These are phyloP conservation scores for Cryptoleucopteryx plumbea DNA, from an alignment of 2,113 vertebrate species.

Conservation along the genomic window DNA sequence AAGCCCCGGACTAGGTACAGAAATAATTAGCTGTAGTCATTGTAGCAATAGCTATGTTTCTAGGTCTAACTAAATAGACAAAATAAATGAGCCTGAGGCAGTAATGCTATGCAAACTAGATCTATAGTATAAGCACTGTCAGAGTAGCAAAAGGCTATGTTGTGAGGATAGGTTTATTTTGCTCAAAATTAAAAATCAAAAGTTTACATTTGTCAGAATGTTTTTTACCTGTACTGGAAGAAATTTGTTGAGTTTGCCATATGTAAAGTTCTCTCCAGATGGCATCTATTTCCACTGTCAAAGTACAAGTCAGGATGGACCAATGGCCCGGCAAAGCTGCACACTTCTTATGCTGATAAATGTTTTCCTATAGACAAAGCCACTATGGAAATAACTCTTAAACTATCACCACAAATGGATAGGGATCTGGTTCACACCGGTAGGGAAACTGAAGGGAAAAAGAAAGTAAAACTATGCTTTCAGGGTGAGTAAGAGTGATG, in stretches of 20 bases:
- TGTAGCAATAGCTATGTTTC: not conserved
- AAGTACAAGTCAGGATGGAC: not conserved
- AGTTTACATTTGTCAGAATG: not conserved
- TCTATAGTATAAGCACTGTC: not conserved
- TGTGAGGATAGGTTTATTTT: not conserved
- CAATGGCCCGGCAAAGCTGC: not conserved
- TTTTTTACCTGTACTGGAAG: not conserved
- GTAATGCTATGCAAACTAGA: not conserved
- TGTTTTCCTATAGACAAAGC: not conserved
- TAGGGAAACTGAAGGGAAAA: not conserved
- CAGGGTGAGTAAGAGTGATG: not conserved
- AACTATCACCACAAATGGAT: not conserved
- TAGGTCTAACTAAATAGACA: not conserved
- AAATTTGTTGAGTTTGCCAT: not conserved
- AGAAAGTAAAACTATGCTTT: not conserved
- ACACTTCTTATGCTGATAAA: not conserved
- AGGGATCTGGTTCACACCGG: not conserved
- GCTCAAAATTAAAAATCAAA: not conserved
- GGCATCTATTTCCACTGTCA: not conserved
- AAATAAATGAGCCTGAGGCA: not conserved
- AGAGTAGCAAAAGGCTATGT: not conserved
- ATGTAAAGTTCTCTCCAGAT: not conserved
- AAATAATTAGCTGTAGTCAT: not conserved
- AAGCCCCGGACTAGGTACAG: not conserved
- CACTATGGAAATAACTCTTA: not conserved